Evolutionary conservation across 2,888 invertebrate species (phyloP).

Genomic region (Volucella bombylans): DNA sequence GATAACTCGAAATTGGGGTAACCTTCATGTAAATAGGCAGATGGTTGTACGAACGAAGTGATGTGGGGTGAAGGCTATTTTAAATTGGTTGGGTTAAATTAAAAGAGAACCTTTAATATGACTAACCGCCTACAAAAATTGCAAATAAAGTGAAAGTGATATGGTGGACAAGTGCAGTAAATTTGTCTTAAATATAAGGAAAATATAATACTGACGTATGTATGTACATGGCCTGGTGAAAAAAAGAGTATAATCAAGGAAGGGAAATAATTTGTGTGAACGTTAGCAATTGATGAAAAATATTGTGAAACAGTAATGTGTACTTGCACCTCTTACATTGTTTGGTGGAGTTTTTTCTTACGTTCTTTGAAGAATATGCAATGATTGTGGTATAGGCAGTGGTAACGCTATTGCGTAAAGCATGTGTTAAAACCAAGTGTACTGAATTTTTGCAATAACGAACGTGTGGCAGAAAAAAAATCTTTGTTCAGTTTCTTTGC

Average conservation of each 20-base stretch:
- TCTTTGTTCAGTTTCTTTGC: not conserved
- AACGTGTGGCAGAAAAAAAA: not conserved
- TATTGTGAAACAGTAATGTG: slow-evolving; percentile 33
- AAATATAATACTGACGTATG: not conserved
- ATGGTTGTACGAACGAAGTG: not conserved
- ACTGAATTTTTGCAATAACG: slow-evolving; percentile 26
- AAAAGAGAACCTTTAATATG: not conserved
- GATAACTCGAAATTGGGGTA: slow-evolving; percentile 38
- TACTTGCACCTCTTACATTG: slow-evolving; percentile 11
- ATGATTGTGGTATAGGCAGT: not conserved
- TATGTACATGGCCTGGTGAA: not conserved
- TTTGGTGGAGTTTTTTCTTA: not conserved
- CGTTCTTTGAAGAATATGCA: not conserved
- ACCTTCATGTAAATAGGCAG: slow-evolving; percentile 8
- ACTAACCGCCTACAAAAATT: slow-evolving; percentile 13
- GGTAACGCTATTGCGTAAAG: slow-evolving; percentile 14
- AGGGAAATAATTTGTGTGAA: slow-evolving; percentile 1
- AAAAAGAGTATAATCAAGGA: slow-evolving; percentile 7
- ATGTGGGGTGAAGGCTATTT: not conserved
- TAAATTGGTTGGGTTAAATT: not conserved
- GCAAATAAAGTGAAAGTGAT: slow-evolving; percentile 45
- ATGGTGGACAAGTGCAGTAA: slow-evolving; percentile 3
- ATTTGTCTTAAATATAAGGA: not conserved
- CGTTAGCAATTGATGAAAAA: not conserved
- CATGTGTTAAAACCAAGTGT: slow-evolving; percentile 14